Evolutionary conservation across 2,888 invertebrate species (phyloP).

Genomic region (Saturnia pavonia): DNA sequence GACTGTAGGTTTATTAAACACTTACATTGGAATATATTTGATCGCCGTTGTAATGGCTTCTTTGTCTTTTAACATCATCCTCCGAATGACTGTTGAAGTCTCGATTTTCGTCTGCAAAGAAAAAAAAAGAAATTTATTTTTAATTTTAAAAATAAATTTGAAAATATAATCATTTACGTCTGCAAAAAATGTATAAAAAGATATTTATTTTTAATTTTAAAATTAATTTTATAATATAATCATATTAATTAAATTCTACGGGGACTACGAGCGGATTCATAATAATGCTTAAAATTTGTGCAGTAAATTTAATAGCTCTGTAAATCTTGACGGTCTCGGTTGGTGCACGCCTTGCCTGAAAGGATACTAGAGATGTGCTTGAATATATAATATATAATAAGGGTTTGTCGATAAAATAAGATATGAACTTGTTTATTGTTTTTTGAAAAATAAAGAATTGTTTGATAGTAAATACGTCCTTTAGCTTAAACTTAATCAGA

Average conservation of each 20-base stretch:
- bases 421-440: too few relatives aligned
- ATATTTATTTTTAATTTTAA: constrained; percentile 20
- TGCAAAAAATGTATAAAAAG: too few relatives aligned
- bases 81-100: constrained; percentile 94
- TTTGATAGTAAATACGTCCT: too few relatives aligned
- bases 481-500: constrained; percentile 22
- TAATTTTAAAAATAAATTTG: constrained; percentile 18
- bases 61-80: constrained; percentile 93
- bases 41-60: constrained; percentile 93
- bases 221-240: constrained; percentile 8
- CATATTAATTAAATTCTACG: constrained; percentile 19
- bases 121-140: constrained; percentile 24
- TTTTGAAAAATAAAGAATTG: too few relatives aligned
- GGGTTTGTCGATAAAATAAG: too few relatives aligned
- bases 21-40: constrained; percentile 94
- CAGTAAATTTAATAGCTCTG: constrained; percentile 70
- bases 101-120: constrained; percentile 90
- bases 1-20: constrained; percentile 36
- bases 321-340: constrained; percentile 70
- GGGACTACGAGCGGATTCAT: constrained; percentile 33
- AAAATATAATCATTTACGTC: constrained; percentile 79
- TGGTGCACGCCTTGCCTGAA: constrained; percentile 52
- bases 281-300: constrained; percentile 34
- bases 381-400: too few relatives aligned
- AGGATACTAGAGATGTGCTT: constrained; percentile 46